Evolutionary conservation across 53 echinoderm and acorn worm genomes (phyloP), one percentile per base, ranked within the genome.

Genomic region (Henricia sp.): DNA sequence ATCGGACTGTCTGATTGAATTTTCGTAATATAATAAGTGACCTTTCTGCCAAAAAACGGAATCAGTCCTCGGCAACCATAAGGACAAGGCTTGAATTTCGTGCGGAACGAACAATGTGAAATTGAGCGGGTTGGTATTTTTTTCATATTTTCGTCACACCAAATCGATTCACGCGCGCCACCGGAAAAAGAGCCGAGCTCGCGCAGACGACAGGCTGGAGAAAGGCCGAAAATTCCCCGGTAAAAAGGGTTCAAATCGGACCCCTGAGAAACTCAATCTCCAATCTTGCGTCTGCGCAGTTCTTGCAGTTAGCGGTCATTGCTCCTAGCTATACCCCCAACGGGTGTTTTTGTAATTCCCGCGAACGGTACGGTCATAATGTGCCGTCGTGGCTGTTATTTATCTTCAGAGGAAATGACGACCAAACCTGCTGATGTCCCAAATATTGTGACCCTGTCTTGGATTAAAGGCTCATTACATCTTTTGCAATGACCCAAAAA

Each of bases 201-300:
- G 42, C 57, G 29, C 41, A 58, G 76, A 57, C 58, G 58, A 76
- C 76, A 38, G 67, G 21, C 37, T 38, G 67, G 70, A 70, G 29
- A 60, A 26, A 38, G 46, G 24, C 17, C 80, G 63, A 48, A 32
- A 62, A 63, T 80, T 63, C 80, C 17, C 62, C 20, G 63, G 46
- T 21, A 50, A 44, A 64, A 44, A 34, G 29, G 39, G 64, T 43
- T 80, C 80, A 63, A 3, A 64, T 80, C 80, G n/a, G 62, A 43
- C 80, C 64, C 80, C 64, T 2, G 80, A 80, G 80, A 46, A 63
- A 62, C 63, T 19, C 35, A 80, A 46, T 64, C 80, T n/a, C 43
- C 20, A 9, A 30, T 41, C 33, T 64, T 41, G 43, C 62, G 80
- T 46, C 64, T 62, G 80, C 34, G 62, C 13, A 60, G 39, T 40